A percentile compares a stretch with the other conserved stretches of the same genome.
phyloP scores from a whole-genome alignment of 2,113 vertebrate species.

The Rhea americana region DNA sequence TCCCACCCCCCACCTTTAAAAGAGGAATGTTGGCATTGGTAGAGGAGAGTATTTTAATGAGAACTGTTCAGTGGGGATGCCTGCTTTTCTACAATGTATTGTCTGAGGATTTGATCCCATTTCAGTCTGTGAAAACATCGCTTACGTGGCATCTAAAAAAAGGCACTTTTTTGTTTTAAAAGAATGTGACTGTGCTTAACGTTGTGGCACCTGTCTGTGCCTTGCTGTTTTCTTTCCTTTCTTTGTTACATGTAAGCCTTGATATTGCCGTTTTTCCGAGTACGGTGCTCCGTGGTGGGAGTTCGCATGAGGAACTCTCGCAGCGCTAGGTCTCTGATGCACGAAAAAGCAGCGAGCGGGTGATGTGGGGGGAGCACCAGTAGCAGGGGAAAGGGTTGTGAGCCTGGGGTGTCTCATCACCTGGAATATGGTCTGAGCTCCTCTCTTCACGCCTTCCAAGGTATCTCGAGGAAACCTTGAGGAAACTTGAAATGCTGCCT shows the following conservation, averaged over 20 bases:
- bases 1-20: not conserved
- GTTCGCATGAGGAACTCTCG: not conserved
- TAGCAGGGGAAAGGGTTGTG: not conserved
- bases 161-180: not conserved
- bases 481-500: not conserved
- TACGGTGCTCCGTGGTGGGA: not conserved
- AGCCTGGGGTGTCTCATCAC: not conserved
- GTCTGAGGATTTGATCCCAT: conserved; percentile 46
- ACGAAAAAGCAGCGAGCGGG: not conserved
- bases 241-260: not conserved
- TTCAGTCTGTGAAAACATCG: not conserved
- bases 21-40: conserved; percentile 26
- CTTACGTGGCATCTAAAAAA: not conserved
- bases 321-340: not conserved
- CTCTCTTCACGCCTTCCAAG: not conserved
- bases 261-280: not conserved
- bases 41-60: conserved; percentile 64
- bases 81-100: conserved; percentile 21
- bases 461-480: not conserved
- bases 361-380: not conserved
- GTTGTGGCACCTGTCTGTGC: not conserved
- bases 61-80: conserved; percentile 43
- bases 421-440: not conserved
- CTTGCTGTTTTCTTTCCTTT: not conserved
- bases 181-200: not conserved